Evolutionary conservation across 92 coral and sea anemone genomes (phyloP), one percentile per base, ranked within the genome.

Genomic region (Blastomussa wellsi): DNA sequence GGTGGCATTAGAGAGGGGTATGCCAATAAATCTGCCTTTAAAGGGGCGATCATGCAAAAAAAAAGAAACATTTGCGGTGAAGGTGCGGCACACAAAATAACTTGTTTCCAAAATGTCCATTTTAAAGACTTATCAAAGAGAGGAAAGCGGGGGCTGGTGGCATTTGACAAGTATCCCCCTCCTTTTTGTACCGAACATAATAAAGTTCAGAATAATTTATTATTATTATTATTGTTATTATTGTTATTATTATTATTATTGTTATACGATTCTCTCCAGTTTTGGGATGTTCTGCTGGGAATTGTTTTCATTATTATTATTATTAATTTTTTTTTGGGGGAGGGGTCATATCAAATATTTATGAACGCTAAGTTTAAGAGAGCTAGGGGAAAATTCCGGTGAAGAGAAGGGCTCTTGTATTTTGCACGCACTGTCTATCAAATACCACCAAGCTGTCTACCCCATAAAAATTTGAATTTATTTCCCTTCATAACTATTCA

Each of bases 401-500:
- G 49, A 33, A 19, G 76, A 37, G 5, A 36, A 72, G 28, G 49
- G 76, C 47, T 72, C 76, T 72, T 36, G 28, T 39, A 33, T 72
- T 72, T 72, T 72, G 76, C 76, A 72, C 47, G 5, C 28, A 39
- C 77, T 72, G 22, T 39, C 52, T 35, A 69, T 51, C 0, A 51
- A 14, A 16, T 51, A 17, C 20, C 57, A 14, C 57, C 22, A 51
- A 51, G 22, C 57, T 1, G 31, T 31, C 77, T 39, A 20, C 77
- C 53, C 77, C 77, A 39, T 17, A 72, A 72, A 39, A 72, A 39
- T 36, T 72, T 16, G 26, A 72, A 72, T 39, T 72, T 48, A 38
- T 72, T 72, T 72, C 76, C 48, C 76, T 72, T 36, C 77, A 72
- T 39, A 72, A 72, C 48, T 26, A 72, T 72, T 72, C 76, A 72